Evolutionary conservation across 2,113 vertebrate genomes (phyloP), one percentile per base, ranked within the genome.

Genomic region (Tursiops truncatus): DNA sequence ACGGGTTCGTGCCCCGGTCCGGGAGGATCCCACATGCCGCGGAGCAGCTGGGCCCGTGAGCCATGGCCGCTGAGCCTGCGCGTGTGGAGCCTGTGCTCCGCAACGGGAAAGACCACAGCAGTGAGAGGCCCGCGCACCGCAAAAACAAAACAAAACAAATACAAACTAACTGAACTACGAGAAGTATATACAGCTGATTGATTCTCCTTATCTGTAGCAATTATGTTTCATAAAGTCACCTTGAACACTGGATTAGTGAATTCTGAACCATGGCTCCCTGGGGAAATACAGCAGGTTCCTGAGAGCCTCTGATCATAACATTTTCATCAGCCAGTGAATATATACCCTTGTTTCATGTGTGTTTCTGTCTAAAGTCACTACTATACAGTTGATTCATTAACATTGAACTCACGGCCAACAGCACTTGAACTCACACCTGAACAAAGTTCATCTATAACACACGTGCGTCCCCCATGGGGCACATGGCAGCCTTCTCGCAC

Each of bases 301-400:
- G 2, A 14, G 33, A 76, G 36, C 38, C 67, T 88, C 9, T 2
- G 15, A 23, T 70, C 56, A 71, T 23, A 31, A 44, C 41, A 53
- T 36, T 89, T 94, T 47, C 83, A 41, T 47, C 73, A 63, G 38
- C 11, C 25, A 81, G 17, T 79, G 26, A 38, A 21, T 36, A 58
- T 11, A 44, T 36, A 70, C 71, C 14, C 18, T 71, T 20, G 23
- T 58, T 82, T 76, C 71, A 50, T 26, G 3, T 65, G 67, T 73
- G 56, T 60, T 82, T 96, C 80, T 90, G 36, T 62, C 71, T 76
- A 60, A 82, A 87, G 36, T 23, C 8, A 28, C 44, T 47, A 77
- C 38, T 6, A 65, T 10, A n/a, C 9, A 23, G 41, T 10, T 53
- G 76, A 50, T 33, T 65, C 62, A 28, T 58, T 44, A 60, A 70